Evolutionary conservation across 2,888 invertebrate species (phyloP), one percentile per base, ranked within the genome.

Genomic region (Cloeon dipterum): DNA sequence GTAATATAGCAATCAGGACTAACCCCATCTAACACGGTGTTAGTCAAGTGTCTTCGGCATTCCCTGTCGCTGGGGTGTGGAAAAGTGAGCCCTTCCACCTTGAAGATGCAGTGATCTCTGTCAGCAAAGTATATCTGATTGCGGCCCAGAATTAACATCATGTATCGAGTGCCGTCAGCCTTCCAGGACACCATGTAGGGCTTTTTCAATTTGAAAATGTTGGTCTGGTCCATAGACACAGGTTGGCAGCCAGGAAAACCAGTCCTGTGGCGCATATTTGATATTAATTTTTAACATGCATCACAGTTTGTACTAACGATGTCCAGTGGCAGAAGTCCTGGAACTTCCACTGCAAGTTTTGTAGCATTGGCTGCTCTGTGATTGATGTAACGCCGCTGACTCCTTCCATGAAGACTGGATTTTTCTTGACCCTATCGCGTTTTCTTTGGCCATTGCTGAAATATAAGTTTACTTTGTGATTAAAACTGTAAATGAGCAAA

Each of bases 151-250:
- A 99, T 88, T 29, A 93, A 61, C 86, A 98, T 86, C 83, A 98
- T 82, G 54, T 91, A 98, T 50, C 93, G 74, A 21, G 81, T 83
- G 25, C 98, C 98, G 57, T 99, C 98, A 8, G 98, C 98, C 54
- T 99, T 99, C 98, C 98, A 99, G 2, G 94, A 96, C 2, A 98
- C 94, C 53, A 76, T 71, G 52, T 98, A 99, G 0, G 83, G 82
- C 50, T 82, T 82, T 44, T 74, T 58, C 20, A 68, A 63, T 3
- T 99, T 57, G 10, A 76, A 63, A 36, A 98, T 61, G 55, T 99
- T 99, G 1, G 65, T 51, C 2, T 62, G 58, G 50, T 86, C 82
- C 91, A 99, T 91, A 0, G 94, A 94, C 0, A 99, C 91, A 0
- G 98, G 98, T 52, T 99, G 98, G 3, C 78, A 74, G 0, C 98